phyloP scores from a whole-genome alignment of 1,140 invertebrate genomes.

The Pristionchus pacificus region DNA sequence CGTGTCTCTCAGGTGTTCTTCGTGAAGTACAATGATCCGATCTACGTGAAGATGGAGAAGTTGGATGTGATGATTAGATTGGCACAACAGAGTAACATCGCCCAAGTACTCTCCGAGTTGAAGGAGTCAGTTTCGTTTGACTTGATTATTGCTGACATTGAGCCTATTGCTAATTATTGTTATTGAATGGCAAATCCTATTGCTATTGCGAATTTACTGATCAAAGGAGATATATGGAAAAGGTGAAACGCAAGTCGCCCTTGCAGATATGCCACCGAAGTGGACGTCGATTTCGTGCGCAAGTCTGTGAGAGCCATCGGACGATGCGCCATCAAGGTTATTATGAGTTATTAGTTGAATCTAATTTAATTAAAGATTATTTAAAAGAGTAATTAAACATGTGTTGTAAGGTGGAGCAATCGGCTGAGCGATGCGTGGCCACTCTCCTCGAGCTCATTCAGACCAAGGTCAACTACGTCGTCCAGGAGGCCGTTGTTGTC shows the following conservation, averaged over 20 bases:
- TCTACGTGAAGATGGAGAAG: slow-evolving; percentile 99
- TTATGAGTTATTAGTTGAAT: neutral
- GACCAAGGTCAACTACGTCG: slow-evolving; percentile 98
- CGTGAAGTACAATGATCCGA: slow-evolving; percentile 99
- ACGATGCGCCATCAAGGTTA: slow-evolving; percentile 91
- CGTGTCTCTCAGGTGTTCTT: slow-evolving; percentile 83
- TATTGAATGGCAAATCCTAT: neutral
- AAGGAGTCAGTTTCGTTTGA: slow-evolving; percentile 73
- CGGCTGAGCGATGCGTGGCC: slow-evolving; percentile 94
- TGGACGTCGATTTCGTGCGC: slow-evolving; percentile 99
- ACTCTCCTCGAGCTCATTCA: slow-evolving; percentile 98
- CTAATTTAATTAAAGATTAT: no score
- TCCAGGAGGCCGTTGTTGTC: slow-evolving; percentile 98
- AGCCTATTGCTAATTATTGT: no score
- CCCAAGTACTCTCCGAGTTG: slow-evolving; percentile 93
- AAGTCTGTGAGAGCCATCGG: slow-evolving; percentile 97
- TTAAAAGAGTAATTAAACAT: no score
- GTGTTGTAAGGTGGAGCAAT: slow-evolving; percentile 72
- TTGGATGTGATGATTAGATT: slow-evolving; percentile 98
- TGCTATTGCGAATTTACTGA: neutral
- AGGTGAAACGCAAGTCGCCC: no score
- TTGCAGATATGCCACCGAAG: slow-evolving; percentile 82
- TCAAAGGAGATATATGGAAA: neutral
- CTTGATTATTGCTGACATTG: slow-evolving; percentile 3
- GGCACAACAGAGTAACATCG: slow-evolving; percentile 94